Conservation (phyloP, 2,113 vertebrate species). For the Climacteris rufus region DNA sequence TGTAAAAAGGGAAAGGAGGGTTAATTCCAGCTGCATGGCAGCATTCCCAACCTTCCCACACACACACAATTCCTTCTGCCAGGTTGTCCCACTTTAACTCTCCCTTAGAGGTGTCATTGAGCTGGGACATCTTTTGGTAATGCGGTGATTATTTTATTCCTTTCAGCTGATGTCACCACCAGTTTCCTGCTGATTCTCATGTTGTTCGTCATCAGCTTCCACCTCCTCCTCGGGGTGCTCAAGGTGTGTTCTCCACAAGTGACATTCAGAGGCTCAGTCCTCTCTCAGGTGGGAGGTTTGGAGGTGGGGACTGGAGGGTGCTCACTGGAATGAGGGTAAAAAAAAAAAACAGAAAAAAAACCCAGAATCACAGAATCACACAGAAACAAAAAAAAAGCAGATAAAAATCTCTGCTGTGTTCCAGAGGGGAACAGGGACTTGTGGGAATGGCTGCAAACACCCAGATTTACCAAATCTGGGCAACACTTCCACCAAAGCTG, state of each 20-base stretch:
- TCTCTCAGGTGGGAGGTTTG: neutral
- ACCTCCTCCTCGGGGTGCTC: constrained; percentile 69
- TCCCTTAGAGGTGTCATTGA: neutral
- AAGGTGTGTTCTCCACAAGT: constrained; percentile 56
- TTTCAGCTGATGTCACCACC: constrained; percentile 71
- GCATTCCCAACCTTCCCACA: too few relatives aligned
- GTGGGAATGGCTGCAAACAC: neutral
- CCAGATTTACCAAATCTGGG: neutral
- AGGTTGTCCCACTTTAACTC: neutral
- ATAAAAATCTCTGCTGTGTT: neutral
- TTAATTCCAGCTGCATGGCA: neutral
- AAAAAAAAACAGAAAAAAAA: too few relatives aligned
- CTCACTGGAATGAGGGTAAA: neutral
- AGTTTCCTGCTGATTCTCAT: constrained; percentile 73
- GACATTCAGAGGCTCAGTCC: neutral
- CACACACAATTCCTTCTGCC: neutral
- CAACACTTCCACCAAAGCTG: neutral
- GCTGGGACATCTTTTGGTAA: neutral
- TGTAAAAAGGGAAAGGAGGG: neutral
- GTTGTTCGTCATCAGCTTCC: constrained; percentile 73
- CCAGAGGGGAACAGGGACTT: fast-evolving
- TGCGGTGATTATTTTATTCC: neutral
- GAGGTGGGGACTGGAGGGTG: too few relatives aligned
- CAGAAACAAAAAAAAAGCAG: too few relatives aligned
- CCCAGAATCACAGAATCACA: neutral